These are phyloP conservation scores for mouse (Mus musculus) DNA, from an alignment of 2,113 vertebrate genomes.

Conservation along the genomic window GRCm39 chr10:27469001-27469500, in stretches of 20 bases:
- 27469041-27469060: conserved; percentile 54
- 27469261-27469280: background rate
- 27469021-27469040: conserved; percentile 68
- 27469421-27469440: conserved; percentile 30
- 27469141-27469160: conserved; percentile 56
- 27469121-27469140: conserved; percentile 65
- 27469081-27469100: conserved; percentile 70
- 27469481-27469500: conserved; percentile 17
- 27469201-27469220: conserved; percentile 59
- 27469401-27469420: conserved; percentile 24
- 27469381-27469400: conserved; percentile 32
- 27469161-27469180: conserved; percentile 55
- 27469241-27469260: conserved; percentile 62
- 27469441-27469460: conserved; percentile 55
- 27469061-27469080: conserved; percentile 66
- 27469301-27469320: conserved; percentile 51
- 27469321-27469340: conserved; percentile 55
- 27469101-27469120: conserved; percentile 75
- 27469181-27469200: conserved; percentile 67
- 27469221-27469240: conserved; percentile 58
- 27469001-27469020: conserved; percentile 66
- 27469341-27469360: conserved; percentile 57
- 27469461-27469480: conserved; percentile 30
- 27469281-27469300: conserved; percentile 13
- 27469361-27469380: background rate